These are phyloP conservation scores for Siniperca undulata DNA, from an alignment of 2,797 vertebrate species.

Conservation along the genomic window DNA sequence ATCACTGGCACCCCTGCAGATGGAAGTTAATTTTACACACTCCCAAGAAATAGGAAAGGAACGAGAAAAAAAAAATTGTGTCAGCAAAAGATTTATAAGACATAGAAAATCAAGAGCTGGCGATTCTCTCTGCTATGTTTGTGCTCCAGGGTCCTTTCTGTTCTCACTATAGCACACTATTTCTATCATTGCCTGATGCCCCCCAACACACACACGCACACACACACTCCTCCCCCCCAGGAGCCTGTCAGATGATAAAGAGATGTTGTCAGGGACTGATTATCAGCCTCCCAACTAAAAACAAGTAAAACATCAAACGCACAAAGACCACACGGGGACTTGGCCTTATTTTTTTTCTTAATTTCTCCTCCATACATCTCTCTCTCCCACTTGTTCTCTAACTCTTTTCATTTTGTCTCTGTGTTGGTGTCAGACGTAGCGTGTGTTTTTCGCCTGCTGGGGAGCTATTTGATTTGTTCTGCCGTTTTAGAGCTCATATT, in stretches of 20 bases:
- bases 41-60: conserved; percentile 65
- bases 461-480: conserved; percentile 77
- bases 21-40: conserved; percentile 73
- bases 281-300: conserved; percentile 80
- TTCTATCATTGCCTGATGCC: conserved; percentile 62
- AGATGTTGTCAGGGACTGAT: conserved; percentile 80
- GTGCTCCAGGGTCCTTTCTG: conserved; percentile 77
- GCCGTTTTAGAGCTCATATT: conserved; percentile 81
- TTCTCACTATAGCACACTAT: conserved; percentile 61
- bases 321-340: conserved; percentile 74
- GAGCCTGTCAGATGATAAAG: conserved; percentile 83
- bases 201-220: conserved; percentile 21
- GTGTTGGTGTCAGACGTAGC: conserved; percentile 50
- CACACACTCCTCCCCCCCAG: conserved; percentile 34
- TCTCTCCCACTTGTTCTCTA: conserved; percentile 16
- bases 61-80: conserved; percentile 64
- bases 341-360: conserved; percentile 67
- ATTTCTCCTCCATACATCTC: conserved; percentile 47
- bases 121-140: conserved; percentile 78
- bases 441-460: conserved; percentile 67
- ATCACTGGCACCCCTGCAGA: conserved; percentile 60
- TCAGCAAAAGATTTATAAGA: conserved; percentile 86
- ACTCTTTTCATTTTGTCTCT: conserved; percentile 52
- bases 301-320: conserved; percentile 73
- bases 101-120: conserved; percentile 72